Evolutionary conservation across 1,140 invertebrate genomes (phyloP).

Genomic region (Parapsyche elsis): DNA sequence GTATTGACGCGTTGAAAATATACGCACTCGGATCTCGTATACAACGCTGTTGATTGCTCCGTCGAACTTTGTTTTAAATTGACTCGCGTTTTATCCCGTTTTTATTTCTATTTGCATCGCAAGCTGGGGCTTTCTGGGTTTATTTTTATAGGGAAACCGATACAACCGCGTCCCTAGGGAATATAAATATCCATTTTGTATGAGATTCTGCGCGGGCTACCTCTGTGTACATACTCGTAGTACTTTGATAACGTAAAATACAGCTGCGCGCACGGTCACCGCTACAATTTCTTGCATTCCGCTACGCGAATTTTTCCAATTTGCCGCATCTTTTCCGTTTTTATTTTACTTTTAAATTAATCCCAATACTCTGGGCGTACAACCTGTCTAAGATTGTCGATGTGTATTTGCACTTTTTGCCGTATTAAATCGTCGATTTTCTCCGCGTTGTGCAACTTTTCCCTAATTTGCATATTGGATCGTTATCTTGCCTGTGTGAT

Average conservation of each 20-base stretch:
- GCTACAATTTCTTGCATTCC: background rate
- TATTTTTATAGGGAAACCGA: background rate
- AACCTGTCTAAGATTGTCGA: background rate
- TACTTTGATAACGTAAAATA: conserved; percentile 30
- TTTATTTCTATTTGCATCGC: background rate
- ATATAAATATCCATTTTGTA: conserved; percentile 10
- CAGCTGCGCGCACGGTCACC: background rate
- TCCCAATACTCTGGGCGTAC: background rate
- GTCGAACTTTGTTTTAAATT: background rate
- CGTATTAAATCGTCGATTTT: background rate
- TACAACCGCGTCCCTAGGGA: background rate
- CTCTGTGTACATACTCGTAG: background rate
- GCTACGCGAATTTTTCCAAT: background rate
- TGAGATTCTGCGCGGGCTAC: background rate
- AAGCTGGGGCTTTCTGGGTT: background rate
- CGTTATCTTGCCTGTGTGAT: background rate
- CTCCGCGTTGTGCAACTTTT: background rate
- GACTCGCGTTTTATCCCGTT: background rate
- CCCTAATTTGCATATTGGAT: conserved; percentile 9
- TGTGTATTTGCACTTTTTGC: background rate
- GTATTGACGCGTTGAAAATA: no score
- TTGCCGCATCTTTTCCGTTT: background rate
- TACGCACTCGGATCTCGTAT: no score
- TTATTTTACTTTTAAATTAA: background rate
- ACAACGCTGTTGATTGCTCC: background rate